phyloP scores from a whole-genome alignment of 2,797 vertebrate species.

The Echiichthys vipera region DNA sequence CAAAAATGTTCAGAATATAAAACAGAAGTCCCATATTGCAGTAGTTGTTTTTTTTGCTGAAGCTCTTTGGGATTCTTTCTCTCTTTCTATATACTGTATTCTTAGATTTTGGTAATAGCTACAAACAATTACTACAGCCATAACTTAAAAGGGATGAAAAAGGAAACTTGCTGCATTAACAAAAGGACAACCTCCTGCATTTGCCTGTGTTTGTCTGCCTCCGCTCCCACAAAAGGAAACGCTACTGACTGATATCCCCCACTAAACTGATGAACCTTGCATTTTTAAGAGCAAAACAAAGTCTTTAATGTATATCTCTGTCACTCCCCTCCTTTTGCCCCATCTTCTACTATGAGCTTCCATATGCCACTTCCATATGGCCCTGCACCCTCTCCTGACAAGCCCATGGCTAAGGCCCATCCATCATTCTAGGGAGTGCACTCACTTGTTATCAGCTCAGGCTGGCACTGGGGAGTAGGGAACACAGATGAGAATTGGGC shows the following conservation, averaged over 20 bases:
- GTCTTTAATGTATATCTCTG: conserved; percentile 88
- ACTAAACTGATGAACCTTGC: conserved; percentile 87
- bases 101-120: conserved; percentile 23
- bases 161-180: conserved; percentile 40
- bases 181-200: conserved; percentile 64
- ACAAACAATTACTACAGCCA: conserved; percentile 22
- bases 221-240: conserved; percentile 70
- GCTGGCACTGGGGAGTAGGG: conserved; percentile 75
- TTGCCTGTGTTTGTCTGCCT: conserved; percentile 76
- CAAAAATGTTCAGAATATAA: conserved; percentile 36
- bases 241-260: conserved; percentile 75
- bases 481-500: conserved; percentile 64
- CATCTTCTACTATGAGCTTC: conserved; percentile 85
- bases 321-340: conserved; percentile 83
- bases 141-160: conserved; percentile 18
- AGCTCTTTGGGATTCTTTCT: conserved; percentile 11
- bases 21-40: conserved; percentile 16
- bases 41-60: conserved; percentile 14
- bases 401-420: conserved; percentile 83
- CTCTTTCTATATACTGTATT: conserved; percentile 6
- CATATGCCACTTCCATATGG: conserved; percentile 90
- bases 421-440: conserved; percentile 83
- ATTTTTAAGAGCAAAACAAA: conserved; percentile 84
- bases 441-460: conserved; percentile 87
- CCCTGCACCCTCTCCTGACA: conserved; percentile 87